These are phyloP conservation scores for Rattus rattus DNA, from an alignment of 2,113 vertebrate genomes.

Conservation along the genomic window DNA sequence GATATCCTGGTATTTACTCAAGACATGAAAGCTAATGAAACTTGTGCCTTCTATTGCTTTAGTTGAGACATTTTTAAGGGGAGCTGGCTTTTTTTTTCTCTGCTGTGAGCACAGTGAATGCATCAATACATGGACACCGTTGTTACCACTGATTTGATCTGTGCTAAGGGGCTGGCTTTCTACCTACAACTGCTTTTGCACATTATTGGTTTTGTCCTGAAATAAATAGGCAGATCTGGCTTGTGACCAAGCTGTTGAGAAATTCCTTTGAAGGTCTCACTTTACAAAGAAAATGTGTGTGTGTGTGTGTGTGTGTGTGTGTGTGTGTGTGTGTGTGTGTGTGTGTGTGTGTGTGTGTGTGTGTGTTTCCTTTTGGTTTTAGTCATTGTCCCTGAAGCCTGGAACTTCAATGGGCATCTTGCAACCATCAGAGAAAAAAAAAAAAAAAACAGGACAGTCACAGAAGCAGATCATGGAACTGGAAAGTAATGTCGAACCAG, in stretches of 20 bases:
- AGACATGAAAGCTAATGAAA: slow-evolving; percentile 25
- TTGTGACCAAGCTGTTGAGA: not conserved
- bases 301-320: no score
- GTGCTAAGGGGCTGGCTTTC: not conserved
- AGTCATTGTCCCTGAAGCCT: not conserved
- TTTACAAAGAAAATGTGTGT: slow-evolving; percentile 2
- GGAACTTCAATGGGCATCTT: not conserved
- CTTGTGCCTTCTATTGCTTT: not conserved
- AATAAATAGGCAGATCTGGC: not conserved
- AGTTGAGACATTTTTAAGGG: slow-evolving; percentile 3
- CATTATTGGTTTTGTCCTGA: not conserved
- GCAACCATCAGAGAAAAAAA: not conserved
- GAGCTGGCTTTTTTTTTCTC: slow-evolving; percentile 26
- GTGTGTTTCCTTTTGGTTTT: slow-evolving; percentile 1
- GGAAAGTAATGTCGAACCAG: not conserved
- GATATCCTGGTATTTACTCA: not conserved
- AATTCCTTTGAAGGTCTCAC: not conserved
- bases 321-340: no score
- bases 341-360: not conserved
- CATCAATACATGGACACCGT: rapidly evolving
- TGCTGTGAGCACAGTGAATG: not conserved
- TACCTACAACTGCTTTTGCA: not conserved
- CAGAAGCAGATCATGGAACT: not conserved
- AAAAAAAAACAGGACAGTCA: not conserved
- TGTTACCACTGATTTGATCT: not conserved